These are phyloP conservation scores for Neoseiulus cucumeris DNA, from an alignment of 1,140 invertebrate genomes.

Conservation along the genomic window DNA sequence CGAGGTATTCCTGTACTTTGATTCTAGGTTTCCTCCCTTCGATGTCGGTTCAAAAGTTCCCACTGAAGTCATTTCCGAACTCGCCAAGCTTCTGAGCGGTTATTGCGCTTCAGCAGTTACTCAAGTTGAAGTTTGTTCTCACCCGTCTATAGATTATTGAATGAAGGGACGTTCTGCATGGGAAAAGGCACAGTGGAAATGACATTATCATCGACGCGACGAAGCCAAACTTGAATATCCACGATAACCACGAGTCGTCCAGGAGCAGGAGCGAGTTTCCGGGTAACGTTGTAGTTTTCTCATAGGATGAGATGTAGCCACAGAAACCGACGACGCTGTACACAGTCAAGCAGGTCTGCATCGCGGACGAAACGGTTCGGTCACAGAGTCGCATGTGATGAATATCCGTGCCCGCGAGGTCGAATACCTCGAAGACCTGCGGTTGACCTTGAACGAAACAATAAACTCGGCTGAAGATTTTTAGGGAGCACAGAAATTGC, in stretches of 20 bases:
- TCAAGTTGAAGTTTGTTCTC: no score
- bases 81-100: no score
- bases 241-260: conserved; percentile 50
- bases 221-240: conserved; percentile 79
- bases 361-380: conserved; percentile 21
- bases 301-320: conserved; percentile 78
- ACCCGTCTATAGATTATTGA: conserved; percentile 72
- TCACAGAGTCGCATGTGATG: conserved; percentile 12
- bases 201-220: conserved; percentile 80
- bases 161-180: conserved; percentile 76
- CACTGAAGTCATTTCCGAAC: no score
- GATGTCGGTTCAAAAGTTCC: no score
- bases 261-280: conserved; percentile 81
- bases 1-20: no score
- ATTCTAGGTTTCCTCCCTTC: no score
- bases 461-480: background rate
- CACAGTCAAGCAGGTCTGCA: conserved; percentile 1
- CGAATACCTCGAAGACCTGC: conserved; percentile 87
- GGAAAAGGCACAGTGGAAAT: conserved; percentile 89
- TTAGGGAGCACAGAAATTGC: background rate
- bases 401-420: conserved; percentile 42
- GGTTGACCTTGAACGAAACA: background rate
- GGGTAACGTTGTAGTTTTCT: conserved; percentile 30
- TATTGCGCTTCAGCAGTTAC: no score
- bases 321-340: conserved; percentile 52